phyloP scores from a whole-genome alignment of 2,797 vertebrate genomes.

The Bovichtus variegatus region DNA sequence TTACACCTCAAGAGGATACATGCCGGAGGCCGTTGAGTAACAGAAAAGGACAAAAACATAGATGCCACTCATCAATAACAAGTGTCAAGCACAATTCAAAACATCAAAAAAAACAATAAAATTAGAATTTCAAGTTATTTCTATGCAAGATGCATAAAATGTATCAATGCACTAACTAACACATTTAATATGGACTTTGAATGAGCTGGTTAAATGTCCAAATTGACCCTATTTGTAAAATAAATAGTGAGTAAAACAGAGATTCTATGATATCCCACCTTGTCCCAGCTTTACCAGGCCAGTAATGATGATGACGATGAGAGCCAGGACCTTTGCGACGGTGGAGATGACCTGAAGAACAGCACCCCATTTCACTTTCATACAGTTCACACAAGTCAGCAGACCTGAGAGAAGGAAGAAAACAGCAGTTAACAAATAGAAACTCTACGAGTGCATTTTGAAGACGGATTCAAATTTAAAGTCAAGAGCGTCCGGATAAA shows the following conservation, averaged over 20 bases:
- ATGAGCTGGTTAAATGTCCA: accelerated
- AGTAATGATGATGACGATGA: conserved; percentile 87
- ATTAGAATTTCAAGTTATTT: neutral
- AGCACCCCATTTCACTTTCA: conserved; percentile 91
- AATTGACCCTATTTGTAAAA: neutral
- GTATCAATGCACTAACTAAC: neutral
- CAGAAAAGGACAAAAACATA: neutral
- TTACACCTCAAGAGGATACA: neutral
- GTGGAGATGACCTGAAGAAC: conserved; percentile 89
- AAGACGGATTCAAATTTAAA: neutral
- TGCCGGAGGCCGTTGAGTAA: neutral
- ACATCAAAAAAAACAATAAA: neutral
- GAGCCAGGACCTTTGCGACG: conserved; percentile 87
- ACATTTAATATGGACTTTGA: neutral
- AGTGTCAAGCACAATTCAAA: neutral
- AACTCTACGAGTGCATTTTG: neutral
- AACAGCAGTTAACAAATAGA: neutral
- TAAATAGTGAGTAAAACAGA: neutral
- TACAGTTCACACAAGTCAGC: conserved; percentile 87
- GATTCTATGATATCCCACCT: conserved; percentile 72
- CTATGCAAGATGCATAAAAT: neutral
- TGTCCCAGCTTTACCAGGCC: conserved; percentile 85
- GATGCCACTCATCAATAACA: neutral
- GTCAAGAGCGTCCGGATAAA: neutral
- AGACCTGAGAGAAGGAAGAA: conserved; percentile 70